A percentile compares a stretch with the other conserved stretches of the same genome.
phyloP scores from a whole-genome alignment of 2,797 vertebrate genomes.

The Trematomus bernacchii region DNA sequence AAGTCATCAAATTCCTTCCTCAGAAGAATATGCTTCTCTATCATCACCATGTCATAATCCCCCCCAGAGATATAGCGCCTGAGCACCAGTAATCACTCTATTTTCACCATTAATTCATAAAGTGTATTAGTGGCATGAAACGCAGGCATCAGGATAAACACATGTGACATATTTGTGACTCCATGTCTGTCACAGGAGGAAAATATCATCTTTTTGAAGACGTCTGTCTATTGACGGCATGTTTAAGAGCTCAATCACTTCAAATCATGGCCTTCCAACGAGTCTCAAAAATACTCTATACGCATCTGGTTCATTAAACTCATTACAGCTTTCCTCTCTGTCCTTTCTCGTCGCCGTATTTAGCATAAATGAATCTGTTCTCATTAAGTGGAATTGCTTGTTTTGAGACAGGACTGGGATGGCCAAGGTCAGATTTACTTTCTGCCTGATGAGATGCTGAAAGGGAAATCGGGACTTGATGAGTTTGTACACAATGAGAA shows the following conservation, averaged over 20 bases:
- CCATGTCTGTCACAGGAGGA: slow-evolving; percentile 40
- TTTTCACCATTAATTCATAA: slow-evolving; percentile 42
- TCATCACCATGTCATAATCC: slow-evolving; percentile 41
- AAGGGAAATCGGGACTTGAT: neutral
- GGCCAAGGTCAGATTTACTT: slow-evolving; percentile 55
- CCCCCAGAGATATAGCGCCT: slow-evolving; percentile 20
- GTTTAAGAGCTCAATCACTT: slow-evolving; percentile 75
- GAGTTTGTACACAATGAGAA: neutral
- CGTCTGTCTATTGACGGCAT: slow-evolving; percentile 42
- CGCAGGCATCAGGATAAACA: slow-evolving; percentile 49
- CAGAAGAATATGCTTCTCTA: slow-evolving; percentile 38
- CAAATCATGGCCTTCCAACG: slow-evolving; percentile 74
- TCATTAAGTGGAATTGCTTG: slow-evolving; percentile 71
- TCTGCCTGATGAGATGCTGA: slow-evolving; percentile 28
- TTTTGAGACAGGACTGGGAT: slow-evolving; percentile 56
- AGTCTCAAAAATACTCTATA: slow-evolving; percentile 69
- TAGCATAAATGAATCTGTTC: slow-evolving; percentile 75
- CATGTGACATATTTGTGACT: slow-evolving; percentile 54
- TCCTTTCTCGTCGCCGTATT: slow-evolving; percentile 59
- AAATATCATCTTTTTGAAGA: slow-evolving; percentile 41
- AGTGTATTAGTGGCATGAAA: slow-evolving; percentile 20
- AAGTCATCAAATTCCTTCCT: slow-evolving; percentile 39
- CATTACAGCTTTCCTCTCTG: slow-evolving; percentile 51
- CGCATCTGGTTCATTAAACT: slow-evolving; percentile 81
- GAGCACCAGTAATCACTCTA: slow-evolving; percentile 34